Evolutionary conservation across 2,113 vertebrate species (phyloP).

Genomic region (Pyrgilauda ruficollis): DNA sequence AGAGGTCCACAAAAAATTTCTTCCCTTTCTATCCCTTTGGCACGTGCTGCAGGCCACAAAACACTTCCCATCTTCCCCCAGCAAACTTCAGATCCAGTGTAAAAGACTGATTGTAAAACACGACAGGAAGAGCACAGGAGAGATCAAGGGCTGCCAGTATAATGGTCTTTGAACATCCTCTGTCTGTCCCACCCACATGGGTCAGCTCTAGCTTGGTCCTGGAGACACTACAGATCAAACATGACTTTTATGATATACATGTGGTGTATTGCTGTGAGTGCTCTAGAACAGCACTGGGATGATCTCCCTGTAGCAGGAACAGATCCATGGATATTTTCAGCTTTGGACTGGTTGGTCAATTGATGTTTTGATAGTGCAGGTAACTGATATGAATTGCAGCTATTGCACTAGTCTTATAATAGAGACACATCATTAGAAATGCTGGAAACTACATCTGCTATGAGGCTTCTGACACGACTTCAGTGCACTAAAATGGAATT

Average conservation of each 20-base stretch:
- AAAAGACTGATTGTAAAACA: slow-evolving; percentile 23
- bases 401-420: neutral
- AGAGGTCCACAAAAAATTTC: neutral
- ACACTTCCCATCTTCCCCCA: neutral
- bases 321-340: neutral
- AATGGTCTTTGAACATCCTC: slow-evolving; percentile 32
- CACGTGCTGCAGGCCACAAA: neutral
- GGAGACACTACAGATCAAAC: slow-evolving; percentile 36
- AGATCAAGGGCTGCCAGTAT: slow-evolving; percentile 49
- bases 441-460: neutral
- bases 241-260: slow-evolving; percentile 9
- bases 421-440: neutral
- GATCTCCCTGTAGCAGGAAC: neutral
- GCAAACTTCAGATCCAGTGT: neutral
- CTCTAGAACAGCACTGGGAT: neutral
- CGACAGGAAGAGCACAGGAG: slow-evolving; percentile 44
- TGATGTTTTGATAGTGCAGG: neutral
- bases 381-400: neutral
- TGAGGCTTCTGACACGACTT: neutral
- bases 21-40: neutral
- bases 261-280: neutral
- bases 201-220: slow-evolving; percentile 11
- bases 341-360: neutral
- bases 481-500: neutral
- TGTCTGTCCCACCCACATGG: slow-evolving; percentile 5